Base-by-base conservation (phyloP, 1,140 invertebrate species). In the Globodera ellingtonae region DNA sequence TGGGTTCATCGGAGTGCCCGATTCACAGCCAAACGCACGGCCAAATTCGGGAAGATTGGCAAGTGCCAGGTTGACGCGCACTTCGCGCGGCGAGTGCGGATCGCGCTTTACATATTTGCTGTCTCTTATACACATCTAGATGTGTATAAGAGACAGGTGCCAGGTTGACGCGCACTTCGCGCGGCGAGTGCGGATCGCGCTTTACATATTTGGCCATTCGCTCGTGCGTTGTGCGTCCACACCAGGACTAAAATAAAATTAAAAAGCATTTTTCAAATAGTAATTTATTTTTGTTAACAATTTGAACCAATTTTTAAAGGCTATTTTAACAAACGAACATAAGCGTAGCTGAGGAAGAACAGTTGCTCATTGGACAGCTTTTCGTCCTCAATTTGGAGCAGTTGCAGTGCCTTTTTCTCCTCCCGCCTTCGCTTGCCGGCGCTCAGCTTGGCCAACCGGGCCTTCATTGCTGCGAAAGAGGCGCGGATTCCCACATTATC, bases 331-430 rank as follows among this genome's bases (percentile, higher is more conserved):
- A 69, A 21, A 56, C 59, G 21, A 21, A 77, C 75, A 77, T 77
- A 77, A 67, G 75, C 75, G 69, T 70, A 77, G 24, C 48, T 24
- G 48, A 67, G 52, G 59, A 77, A 77, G 46, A 77, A 77, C 65
- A 77, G 75, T 47, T 77, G 75, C 18, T 62, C 62, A 9, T 77
- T 62, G 69, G 21, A 44, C 48, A 69, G 69, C 13, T 67, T 15
- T 15, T 69, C 69, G 21, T 50, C 65, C 24, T 44, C 24, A 66
- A 47, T 35, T 35, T 47, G 35, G 3, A 70, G n/a, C n/a, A 10
- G 35, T 6, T 13, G 13, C 10, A 13, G 24, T 44, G 67, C 67
- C 67, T 47, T 70, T 47, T 70, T 47, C 67, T 47, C 13, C 35
- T 76, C 67, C 35, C 47, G 48, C 62, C 48, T 13, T 6, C 69